Percentiles rank a stretch among this genome's conserved stretches.
phyloP scores from a whole-genome alignment of 1,140 invertebrate genomes.

The Musca domestica region DNA sequence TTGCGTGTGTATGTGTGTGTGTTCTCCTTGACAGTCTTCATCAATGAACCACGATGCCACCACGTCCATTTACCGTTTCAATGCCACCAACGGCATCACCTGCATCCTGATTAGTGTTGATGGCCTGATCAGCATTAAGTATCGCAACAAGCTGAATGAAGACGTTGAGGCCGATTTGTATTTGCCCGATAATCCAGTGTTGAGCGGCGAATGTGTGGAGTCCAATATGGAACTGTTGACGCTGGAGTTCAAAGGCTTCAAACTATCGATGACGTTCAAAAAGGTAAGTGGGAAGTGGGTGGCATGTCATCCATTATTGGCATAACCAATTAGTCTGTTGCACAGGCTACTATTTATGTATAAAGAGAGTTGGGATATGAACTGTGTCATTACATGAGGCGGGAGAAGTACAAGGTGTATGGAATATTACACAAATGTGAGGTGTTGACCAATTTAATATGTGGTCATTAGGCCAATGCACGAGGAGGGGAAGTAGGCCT shows the following conservation, averaged over 20 bases:
- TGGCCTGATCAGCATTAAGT: constrained; percentile 64
- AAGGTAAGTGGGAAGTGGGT: constrained; percentile 36
- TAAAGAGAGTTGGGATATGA: too few species aligned
- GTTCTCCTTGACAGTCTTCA: constrained; percentile 34
- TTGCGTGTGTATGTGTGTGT: too few species aligned
- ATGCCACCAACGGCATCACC: constrained; percentile 63
- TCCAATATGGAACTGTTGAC: constrained; percentile 68
- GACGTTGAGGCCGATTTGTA: constrained; percentile 66
- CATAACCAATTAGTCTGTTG: neutral
- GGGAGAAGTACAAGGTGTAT: neutral
- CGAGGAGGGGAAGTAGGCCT: too few species aligned
- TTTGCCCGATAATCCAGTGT: constrained; percentile 62
- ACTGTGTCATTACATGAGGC: neutral
- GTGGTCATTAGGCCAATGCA: too few species aligned
- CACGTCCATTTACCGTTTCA: constrained; percentile 63
- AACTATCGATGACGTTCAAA: constrained; percentile 70
- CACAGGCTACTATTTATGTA: neutral
- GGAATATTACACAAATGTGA: too few species aligned
- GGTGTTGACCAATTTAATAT: too few species aligned
- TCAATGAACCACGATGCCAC: constrained; percentile 49
- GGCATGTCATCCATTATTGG: too few species aligned
- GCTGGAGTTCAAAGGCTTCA: constrained; percentile 70
- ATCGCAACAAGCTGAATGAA: constrained; percentile 65
- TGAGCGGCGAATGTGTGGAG: constrained; percentile 66
- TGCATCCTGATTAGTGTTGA: constrained; percentile 65